A percentile compares a stretch with the other conserved stretches of the same genome.
Evolutionary conservation across 1,140 invertebrate genomes (phyloP).

Genomic region (Neodiprion fabricii): DNA sequence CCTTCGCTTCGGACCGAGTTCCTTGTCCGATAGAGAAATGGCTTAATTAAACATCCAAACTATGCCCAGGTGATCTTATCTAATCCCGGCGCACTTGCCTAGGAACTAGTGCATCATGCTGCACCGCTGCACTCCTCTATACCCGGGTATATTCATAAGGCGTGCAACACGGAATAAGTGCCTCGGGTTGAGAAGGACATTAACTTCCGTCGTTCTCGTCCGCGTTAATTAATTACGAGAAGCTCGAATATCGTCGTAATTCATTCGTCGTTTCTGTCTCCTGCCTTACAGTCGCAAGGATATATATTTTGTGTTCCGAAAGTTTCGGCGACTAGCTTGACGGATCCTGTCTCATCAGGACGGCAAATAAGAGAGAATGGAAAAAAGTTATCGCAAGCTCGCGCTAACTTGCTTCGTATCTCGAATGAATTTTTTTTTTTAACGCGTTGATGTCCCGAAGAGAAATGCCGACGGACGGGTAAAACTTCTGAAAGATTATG

Average conservation of each 20-base stretch:
- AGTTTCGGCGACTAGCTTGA: too few relatives aligned
- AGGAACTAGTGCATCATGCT: too few relatives aligned
- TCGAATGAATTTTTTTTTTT: background rate
- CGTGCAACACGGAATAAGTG: background rate
- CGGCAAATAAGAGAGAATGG: background rate
- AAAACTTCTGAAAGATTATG: constrained; percentile 20
- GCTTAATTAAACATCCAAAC: background rate
- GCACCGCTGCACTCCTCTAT: too few relatives aligned
- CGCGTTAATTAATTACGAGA: background rate
- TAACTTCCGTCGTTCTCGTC: background rate
- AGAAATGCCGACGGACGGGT: constrained; percentile 4
- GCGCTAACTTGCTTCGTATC: background rate
- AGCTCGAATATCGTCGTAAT: too few relatives aligned
- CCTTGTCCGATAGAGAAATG: background rate
- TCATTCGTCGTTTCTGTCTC: too few relatives aligned
- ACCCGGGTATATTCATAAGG: too few relatives aligned
- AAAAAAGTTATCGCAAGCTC: background rate
- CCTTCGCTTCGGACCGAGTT: background rate
- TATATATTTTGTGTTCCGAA: background rate
- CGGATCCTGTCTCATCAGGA: too few relatives aligned
- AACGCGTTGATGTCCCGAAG: background rate
- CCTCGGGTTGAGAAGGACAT: background rate
- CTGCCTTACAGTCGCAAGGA: background rate
- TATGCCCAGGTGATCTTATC: constrained; percentile 4
- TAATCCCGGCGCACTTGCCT: too few relatives aligned